Evolutionary conservation across 2,113 vertebrate genomes (phyloP).

Genomic region (Ginglymostoma cirratum): DNA sequence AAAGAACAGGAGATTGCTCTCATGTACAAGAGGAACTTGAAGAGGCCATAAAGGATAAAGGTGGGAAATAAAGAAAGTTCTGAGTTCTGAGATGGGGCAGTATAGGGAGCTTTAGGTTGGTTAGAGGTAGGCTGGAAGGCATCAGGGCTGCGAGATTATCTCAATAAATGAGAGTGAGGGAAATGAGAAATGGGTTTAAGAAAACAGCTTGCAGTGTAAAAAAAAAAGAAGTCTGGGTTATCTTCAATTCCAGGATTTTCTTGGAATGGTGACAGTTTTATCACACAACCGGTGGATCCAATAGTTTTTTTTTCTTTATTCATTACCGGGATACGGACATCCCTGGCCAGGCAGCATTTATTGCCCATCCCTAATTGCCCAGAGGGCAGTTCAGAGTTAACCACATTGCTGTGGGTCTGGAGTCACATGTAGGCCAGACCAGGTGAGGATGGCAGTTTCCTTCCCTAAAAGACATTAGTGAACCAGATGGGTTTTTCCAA

Average conservation of each 20-base stretch:
- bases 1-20: neutral
- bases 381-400: too few relatives aligned
- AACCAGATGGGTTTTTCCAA: too few relatives aligned
- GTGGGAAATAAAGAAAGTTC: neutral
- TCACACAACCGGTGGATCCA: neutral
- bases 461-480: too few relatives aligned
- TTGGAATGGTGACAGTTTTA: neutral
- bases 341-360: too few relatives aligned
- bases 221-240: neutral
- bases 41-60: neutral
- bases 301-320: neutral
- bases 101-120: neutral
- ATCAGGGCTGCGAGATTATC: neutral
- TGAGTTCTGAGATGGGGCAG: neutral
- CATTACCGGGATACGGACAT: too few relatives aligned
- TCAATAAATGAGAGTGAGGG: neutral
- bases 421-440: too few relatives aligned
- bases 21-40: too few relatives aligned
- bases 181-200: neutral
- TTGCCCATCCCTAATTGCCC: too few relatives aligned
- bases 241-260: neutral
- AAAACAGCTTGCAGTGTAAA: neutral
- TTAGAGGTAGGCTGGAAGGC: neutral
- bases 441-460: too few relatives aligned
- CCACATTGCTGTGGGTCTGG: too few relatives aligned